phyloP scores from a whole-genome alignment of 2,888 invertebrate species.

The Hirtodrosophila duncani region DNA sequence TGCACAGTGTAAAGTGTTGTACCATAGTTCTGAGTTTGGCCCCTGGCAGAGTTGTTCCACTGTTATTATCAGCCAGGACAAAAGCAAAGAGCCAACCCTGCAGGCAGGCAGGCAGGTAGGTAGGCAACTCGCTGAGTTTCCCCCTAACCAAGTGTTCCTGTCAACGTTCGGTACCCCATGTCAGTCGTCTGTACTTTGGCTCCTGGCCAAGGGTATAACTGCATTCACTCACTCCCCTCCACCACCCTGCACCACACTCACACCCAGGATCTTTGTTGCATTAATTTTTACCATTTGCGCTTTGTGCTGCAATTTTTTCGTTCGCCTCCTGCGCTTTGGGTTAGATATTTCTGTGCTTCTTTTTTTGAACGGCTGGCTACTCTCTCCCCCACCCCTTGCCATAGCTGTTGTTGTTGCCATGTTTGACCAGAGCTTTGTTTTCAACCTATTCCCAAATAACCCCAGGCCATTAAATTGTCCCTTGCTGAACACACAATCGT shows the following conservation, averaged over 20 bases:
- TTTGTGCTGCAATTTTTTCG: constrained; percentile 31
- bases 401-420: constrained; percentile 3
- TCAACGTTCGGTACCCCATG: constrained; percentile 22
- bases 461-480: constrained; percentile 47
- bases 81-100: constrained; percentile 1
- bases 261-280: constrained; percentile 24
- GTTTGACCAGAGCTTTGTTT: constrained; percentile 29
- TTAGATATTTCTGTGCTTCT: constrained; percentile 3
- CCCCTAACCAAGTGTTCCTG: too few species aligned
- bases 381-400: constrained; percentile 9
- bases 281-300: constrained; percentile 46
- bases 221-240: not conserved
- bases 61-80: constrained; percentile 3
- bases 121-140: too few species aligned
- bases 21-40: not conserved
- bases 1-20: not conserved
- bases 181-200: constrained; percentile 20
- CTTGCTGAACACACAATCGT: constrained; percentile 19
- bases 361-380: constrained; percentile 15
- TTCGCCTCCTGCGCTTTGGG: constrained; percentile 5
- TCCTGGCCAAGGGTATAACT: constrained; percentile 33
- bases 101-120: constrained; percentile 8
- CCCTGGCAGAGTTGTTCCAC: not conserved
- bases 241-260: constrained; percentile 3
- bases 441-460: constrained; percentile 35